These are phyloP conservation scores for Acanthosoma haemorrhoidale DNA, from an alignment of 2,888 invertebrate genomes.

Conservation along the genomic window DNA sequence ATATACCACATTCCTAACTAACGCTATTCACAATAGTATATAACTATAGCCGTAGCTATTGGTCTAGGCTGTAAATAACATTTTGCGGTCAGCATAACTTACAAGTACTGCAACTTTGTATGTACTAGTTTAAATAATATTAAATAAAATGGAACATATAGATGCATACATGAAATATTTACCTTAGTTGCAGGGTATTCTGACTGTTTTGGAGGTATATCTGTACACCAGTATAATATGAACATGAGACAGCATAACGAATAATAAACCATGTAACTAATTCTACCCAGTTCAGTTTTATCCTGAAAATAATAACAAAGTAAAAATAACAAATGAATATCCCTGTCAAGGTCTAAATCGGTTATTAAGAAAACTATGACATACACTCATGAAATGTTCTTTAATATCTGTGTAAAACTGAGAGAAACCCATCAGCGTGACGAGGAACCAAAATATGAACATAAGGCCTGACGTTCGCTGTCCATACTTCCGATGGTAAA, in stretches of 20 bases:
- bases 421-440: not conserved
- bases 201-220: slow-evolving; percentile 62
- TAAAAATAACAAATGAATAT: too few species aligned
- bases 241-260: slow-evolving; percentile 64
- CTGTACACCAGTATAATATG: slow-evolving; percentile 73
- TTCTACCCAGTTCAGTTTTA: not conserved
- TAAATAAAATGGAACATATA: too few species aligned
- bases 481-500: not conserved
- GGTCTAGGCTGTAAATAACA: too few species aligned
- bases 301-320: too few species aligned
- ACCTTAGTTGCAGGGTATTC: slow-evolving; percentile 66
- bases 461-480: not conserved
- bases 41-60: too few species aligned
- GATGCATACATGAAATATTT: too few species aligned
- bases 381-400: not conserved
- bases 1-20: too few species aligned
- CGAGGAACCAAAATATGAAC: not conserved
- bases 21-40: too few species aligned
- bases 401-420: not conserved
- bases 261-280: slow-evolving; percentile 69
- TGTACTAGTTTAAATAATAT: too few species aligned
- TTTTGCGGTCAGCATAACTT: too few species aligned
- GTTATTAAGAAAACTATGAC: not conserved
- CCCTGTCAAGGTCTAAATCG: too few species aligned
- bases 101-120: too few species aligned